phyloP scores from a whole-genome alignment of 2,113 vertebrate species.

The Parotia lawesii region DNA sequence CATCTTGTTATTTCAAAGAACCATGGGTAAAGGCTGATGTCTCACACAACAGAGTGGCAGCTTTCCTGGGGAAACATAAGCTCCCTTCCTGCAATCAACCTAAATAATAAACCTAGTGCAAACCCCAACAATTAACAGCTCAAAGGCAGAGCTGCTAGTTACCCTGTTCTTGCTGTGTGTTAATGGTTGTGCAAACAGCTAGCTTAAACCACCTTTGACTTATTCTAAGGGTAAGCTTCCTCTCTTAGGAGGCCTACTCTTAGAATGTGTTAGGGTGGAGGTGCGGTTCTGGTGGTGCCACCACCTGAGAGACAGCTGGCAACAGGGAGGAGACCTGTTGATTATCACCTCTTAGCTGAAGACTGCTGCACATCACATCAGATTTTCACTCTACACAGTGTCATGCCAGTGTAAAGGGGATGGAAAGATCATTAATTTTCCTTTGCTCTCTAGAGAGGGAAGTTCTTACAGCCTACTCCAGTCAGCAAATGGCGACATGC shows the following conservation, averaged over 20 bases:
- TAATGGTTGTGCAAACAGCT: slow-evolving; percentile 4
- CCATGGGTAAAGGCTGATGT: background rate
- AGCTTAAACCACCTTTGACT: background rate
- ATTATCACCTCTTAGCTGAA: background rate
- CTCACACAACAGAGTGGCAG: background rate
- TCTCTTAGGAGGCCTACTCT: background rate
- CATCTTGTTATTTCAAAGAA: background rate
- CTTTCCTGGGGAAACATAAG: background rate
- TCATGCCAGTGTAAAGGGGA: background rate
- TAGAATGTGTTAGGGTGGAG: background rate
- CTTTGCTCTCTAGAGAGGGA: background rate
- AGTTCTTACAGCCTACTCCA: background rate
- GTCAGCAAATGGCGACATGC: rapidly evolving
- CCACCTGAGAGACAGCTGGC: background rate
- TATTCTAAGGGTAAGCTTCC: background rate
- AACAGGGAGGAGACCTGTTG: background rate
- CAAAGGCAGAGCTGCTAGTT: background rate
- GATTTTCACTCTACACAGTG: background rate
- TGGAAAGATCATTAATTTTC: background rate
- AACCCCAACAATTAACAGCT: background rate
- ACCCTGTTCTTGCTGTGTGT: background rate
- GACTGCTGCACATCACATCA: background rate
- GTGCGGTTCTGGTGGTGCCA: background rate
- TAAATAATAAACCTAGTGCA: background rate
- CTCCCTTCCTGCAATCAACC: background rate